Evolutionary conservation across 2,888 invertebrate species (phyloP).

Genomic region (Troglohyphantes excavatus): DNA sequence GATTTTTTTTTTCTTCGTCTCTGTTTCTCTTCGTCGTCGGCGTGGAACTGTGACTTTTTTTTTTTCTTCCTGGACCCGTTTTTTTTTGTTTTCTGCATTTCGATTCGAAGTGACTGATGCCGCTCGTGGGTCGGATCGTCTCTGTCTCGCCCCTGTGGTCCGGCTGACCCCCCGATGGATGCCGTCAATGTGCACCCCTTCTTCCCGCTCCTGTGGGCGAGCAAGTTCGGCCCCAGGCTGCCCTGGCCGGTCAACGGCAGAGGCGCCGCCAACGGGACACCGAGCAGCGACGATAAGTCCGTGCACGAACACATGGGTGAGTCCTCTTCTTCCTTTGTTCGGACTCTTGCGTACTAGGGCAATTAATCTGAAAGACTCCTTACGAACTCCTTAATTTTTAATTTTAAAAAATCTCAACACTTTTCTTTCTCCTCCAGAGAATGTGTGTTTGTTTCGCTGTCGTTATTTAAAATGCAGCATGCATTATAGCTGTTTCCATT

Average conservation of each 20-base stretch:
- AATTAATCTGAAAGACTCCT: too few species aligned
- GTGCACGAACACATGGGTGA: slow-evolving; percentile 68
- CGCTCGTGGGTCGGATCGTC: slow-evolving; percentile 30
- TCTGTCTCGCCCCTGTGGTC: slow-evolving; percentile 37
- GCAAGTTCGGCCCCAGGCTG: slow-evolving; percentile 79
- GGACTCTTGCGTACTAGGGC: too few species aligned
- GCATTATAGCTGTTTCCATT: too few species aligned
- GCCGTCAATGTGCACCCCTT: slow-evolving; percentile 79
- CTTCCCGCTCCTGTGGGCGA: slow-evolving; percentile 79
- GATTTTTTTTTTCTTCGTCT: background rate
- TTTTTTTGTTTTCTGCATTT: slow-evolving; percentile 19
- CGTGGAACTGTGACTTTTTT: slow-evolving; percentile 1
- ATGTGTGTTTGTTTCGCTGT: too few species aligned
- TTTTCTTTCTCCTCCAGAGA: too few species aligned
- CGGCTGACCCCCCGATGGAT: slow-evolving; percentile 70
- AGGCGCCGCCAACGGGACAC: slow-evolving; percentile 46
- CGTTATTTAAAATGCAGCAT: too few species aligned
- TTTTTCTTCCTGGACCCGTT: background rate
- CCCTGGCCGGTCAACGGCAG: slow-evolving; percentile 69
- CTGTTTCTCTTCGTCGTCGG: slow-evolving; percentile 15
- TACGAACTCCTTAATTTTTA: too few species aligned
- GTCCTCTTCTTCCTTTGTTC: slow-evolving; percentile 19
- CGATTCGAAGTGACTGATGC: slow-evolving; percentile 25
- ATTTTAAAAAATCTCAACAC: too few species aligned
- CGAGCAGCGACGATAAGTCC: slow-evolving; percentile 50